These are phyloP conservation scores for Mylabris phalerata DNA, from an alignment of 1,140 invertebrate genomes.

Conservation along the genomic window DNA sequence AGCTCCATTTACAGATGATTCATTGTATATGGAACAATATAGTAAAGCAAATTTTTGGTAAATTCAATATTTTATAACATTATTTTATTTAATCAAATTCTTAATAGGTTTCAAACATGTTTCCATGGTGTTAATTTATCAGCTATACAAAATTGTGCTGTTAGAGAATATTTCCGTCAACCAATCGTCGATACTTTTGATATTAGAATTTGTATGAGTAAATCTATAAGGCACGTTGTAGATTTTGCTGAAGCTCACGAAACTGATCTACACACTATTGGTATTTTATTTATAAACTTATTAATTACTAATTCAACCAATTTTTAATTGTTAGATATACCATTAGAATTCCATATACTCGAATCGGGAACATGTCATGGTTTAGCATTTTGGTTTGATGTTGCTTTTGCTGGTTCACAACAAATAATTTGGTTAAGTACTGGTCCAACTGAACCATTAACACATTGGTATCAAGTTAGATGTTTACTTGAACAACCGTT, in stretches of 20 bases:
- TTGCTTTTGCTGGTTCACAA: conserved; percentile 89
- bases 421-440: conserved; percentile 97
- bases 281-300: conserved; percentile 39
- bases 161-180: conserved; percentile 97
- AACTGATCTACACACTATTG: conserved; percentile 90
- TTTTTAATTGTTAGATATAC: conserved; percentile 62
- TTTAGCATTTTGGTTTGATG: conserved; percentile 99
- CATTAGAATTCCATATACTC: conserved; percentile 86
- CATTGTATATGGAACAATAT: conserved; percentile 96
- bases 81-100: not conserved
- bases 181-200: conserved; percentile 99
- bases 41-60: conserved; percentile 99
- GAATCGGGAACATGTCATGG: conserved; percentile 95
- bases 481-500: conserved; percentile 91
- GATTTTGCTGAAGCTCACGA: conserved; percentile 92
- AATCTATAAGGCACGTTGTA: conserved; percentile 90
- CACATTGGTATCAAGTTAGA: conserved; percentile 99
- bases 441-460: conserved; percentile 94
- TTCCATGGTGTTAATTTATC: conserved; percentile 98
- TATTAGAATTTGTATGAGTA: conserved; percentile 93
- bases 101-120: conserved; percentile 77
- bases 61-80: not conserved
- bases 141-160: conserved; percentile 80
- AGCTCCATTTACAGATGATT: conserved; percentile 97
- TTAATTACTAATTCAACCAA: not conserved